Evolutionary conservation across 92 coral and sea anemone genomes (phyloP), one percentile per base, ranked within the genome.

Genomic region (Epizoanthus rinbou): DNA sequence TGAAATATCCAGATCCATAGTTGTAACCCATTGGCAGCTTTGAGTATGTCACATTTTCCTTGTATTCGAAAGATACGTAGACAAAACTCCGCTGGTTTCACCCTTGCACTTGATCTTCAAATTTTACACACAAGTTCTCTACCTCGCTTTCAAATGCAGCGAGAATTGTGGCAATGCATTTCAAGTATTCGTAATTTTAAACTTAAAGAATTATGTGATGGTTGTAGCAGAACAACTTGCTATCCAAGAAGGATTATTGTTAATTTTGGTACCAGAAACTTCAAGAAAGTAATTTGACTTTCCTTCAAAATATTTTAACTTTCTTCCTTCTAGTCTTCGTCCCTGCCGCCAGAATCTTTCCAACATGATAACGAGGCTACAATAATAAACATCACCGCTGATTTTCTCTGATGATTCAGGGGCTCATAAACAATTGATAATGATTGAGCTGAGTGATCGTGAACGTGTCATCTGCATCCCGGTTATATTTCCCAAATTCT

Each of bases 1-100:
- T 21, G 97, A 91, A 65, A 93, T 80, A 76, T 93, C 82, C 23
- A 93, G 76, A 81, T 93, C 97, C 97, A 92, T 92, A 18, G 62
- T 82, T 57, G 31, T 31, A 18, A 58, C 69, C 39, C 62, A 37
- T 54, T 67, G 25, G 47, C 10, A 25, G 11, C 43, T 31, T 41
- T 25, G 6, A 13, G 16, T 22, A 21, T 53, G 47, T 13, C 28
- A 74, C 45, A 74, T 24, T 4, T 14, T 15, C 35, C 25, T 25
- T 21, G 25, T 19, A 60, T 4, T 67, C 47, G 43, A 67, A 41
- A 67, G 39, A 25, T 67, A 39, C 2, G 18, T 22, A 22, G 19
- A 15, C 71, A 22, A 63, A 78, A 78, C 10, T 3, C 28, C 15
- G 28, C 31, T 18, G 21, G 3, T 75, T 24, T 43, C 3, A 54